Percentiles rank a stretch among this genome's conserved stretches.
Conservation (phyloP, 1,140 invertebrate genomes). For the Zaprionus lachaisei region DNA sequence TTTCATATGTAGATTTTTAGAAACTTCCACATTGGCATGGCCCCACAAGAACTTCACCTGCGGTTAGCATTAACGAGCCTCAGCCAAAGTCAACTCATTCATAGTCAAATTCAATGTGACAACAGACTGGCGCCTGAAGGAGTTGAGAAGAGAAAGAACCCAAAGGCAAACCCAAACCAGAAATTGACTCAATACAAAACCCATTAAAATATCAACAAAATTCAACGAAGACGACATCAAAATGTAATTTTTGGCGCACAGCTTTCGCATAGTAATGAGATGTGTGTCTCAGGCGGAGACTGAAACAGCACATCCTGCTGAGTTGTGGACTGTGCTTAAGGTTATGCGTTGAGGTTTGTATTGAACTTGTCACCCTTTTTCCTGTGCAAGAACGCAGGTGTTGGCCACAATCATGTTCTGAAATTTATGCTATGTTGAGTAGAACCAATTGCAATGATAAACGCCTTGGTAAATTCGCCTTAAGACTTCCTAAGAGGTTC, state of each 20-base stretch:
- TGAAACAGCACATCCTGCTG: neutral
- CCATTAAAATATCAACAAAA: slow-evolving; percentile 81
- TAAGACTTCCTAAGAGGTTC: too few relatives aligned
- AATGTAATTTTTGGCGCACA: slow-evolving; percentile 76
- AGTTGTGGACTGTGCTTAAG: neutral
- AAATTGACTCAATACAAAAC: slow-evolving; percentile 74
- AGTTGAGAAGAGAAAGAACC: slow-evolving; percentile 5
- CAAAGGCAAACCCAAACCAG: slow-evolving; percentile 9
- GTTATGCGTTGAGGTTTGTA: slow-evolving; percentile 9
- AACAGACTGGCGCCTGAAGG: slow-evolving; percentile 46
- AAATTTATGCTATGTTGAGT: neutral
- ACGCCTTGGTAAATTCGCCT: too few relatives aligned
- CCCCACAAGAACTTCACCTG: slow-evolving; percentile 39
- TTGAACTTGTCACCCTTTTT: neutral
- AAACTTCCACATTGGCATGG: neutral
- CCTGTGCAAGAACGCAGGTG: too few relatives aligned
- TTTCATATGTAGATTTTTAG: slow-evolving; percentile 37
- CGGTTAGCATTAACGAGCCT: slow-evolving; percentile 45
- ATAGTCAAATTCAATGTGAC: slow-evolving; percentile 63
- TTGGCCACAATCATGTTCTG: too few relatives aligned
- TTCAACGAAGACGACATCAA: slow-evolving; percentile 69
- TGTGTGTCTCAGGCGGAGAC: neutral
- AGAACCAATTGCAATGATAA: too few relatives aligned
- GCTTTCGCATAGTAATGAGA: slow-evolving; percentile 74
- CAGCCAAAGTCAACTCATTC: slow-evolving; percentile 43